Base-by-base conservation (phyloP, 2,113 vertebrate species). In the Odontophorus gujanensis region DNA sequence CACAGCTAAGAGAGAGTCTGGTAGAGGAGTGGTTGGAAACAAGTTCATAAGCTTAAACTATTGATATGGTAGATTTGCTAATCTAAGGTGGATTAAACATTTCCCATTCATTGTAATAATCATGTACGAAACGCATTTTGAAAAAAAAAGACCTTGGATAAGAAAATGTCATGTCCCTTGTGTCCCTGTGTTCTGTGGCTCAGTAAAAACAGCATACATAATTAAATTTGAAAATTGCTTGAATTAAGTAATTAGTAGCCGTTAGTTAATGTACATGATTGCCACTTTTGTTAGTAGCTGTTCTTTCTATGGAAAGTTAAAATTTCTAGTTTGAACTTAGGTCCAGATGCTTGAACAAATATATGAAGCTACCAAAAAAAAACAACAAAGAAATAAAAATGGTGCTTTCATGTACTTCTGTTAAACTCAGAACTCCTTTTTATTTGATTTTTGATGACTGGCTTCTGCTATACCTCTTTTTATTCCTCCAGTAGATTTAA, bases 21-120 rank as follows among this genome's bases (percentile, higher is more conserved):
- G 38, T 13, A 34, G 16, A 12, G 0, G 1, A 7, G 11, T 53
- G 32, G 1, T 28, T 67, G 47, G 9, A 13, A 71, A 16, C 30
- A 58, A n/a, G 7, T 13, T 8, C 40, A 3, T 24, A 38, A 45
- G 14, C 47, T 21, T 50, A 63, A 59, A 12, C 11, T 4, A 8
- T 9, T 34, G 58, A 55, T 42, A 9, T 43, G 48, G 8, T 25
- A 81, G 7, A 11, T 47, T 90, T 92, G 48, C 32, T 69, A 7
- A 47, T 38, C 22, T 65, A 13, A 68, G 55, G 25, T 9, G 36
- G 13, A 10, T 67, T 67, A 20, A 81, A 28, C 2, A 8, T 51
- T 73, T 81, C 13, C 57, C 1, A 3, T 43, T 12, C 42, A 9
- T 43, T 12, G 7, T 32, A 72, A 21, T 48, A 74, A 42, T 45